Evolutionary conservation across 1,140 invertebrate species (phyloP).

Genomic region (Meteorus sp.): DNA sequence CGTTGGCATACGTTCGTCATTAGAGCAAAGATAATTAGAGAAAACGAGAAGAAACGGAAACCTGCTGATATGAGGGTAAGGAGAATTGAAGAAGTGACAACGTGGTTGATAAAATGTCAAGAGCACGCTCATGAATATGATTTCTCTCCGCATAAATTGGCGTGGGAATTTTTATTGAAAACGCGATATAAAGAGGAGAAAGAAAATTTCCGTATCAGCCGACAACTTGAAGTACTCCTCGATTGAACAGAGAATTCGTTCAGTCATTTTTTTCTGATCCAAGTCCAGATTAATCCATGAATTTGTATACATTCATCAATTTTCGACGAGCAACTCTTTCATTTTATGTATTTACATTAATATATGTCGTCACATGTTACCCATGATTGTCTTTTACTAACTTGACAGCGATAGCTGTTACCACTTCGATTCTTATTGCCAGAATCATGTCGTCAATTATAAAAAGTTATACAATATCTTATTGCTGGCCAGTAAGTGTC

Average conservation of each 20-base stretch:
- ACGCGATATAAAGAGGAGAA: conserved; percentile 57
- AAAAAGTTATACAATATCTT: background rate
- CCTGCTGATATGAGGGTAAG: conserved; percentile 41
- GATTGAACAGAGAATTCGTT: no score
- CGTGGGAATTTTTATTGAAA: conserved; percentile 57
- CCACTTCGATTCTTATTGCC: background rate
- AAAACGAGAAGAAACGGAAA: conserved; percentile 36
- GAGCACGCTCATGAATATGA: conserved; percentile 47
- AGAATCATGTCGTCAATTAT: background rate
- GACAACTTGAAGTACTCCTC: conserved; percentile 46
- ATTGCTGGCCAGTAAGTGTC: background rate
- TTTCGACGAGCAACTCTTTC: no score
- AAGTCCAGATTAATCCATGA: no score
- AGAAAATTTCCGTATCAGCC: conserved; percentile 57
- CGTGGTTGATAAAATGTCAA: conserved; percentile 52
- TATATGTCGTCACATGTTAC: no score
- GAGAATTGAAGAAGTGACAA: conserved; percentile 37
- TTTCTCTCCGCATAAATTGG: conserved; percentile 48
- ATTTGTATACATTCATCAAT: no score
- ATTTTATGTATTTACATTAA: no score
- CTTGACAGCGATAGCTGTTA: no score
- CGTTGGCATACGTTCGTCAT: conserved; percentile 34
- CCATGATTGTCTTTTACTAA: no score
- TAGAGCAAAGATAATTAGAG: conserved; percentile 34
- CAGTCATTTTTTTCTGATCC: no score